Percentiles rank a stretch among this genome's conserved stretches.
Conservation (phyloP, 1,140 invertebrate genomes). For the Euglossa dilemma region DNA sequence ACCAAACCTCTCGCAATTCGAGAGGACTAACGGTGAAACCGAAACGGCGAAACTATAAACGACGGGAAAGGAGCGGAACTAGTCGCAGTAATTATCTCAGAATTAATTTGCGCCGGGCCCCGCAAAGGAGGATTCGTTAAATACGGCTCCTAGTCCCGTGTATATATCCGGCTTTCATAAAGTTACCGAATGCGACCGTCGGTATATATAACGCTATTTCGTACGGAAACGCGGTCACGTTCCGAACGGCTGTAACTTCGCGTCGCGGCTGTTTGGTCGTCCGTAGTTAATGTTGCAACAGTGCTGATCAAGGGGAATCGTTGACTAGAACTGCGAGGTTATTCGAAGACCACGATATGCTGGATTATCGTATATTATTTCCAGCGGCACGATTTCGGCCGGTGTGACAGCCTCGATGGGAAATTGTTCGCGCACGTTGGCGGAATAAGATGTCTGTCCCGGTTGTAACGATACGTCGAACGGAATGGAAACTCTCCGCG, state of each 20-base stretch:
- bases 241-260: background rate
- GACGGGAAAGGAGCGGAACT: too few relatives aligned
- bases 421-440: background rate
- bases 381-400: background rate
- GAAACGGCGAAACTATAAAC: background rate
- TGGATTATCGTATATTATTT: background rate
- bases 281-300: background rate
- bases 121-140: background rate
- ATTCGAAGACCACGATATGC: background rate
- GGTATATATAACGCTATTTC: background rate
- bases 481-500: background rate
- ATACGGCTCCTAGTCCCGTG: background rate
- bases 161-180: background rate
- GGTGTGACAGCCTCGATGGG: background rate
- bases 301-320: background rate
- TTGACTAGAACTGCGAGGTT: background rate
- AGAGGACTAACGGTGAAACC: too few relatives aligned
- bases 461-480: background rate
- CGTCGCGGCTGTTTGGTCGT: background rate
- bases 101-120: background rate
- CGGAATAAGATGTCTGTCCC: background rate
- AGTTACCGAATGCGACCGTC: background rate
- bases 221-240: background rate
- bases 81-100: constrained; percentile 1
- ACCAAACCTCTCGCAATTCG: too few relatives aligned